Evolutionary conservation across 2,888 invertebrate genomes (phyloP).

Genomic region (Escarpia spicata): DNA sequence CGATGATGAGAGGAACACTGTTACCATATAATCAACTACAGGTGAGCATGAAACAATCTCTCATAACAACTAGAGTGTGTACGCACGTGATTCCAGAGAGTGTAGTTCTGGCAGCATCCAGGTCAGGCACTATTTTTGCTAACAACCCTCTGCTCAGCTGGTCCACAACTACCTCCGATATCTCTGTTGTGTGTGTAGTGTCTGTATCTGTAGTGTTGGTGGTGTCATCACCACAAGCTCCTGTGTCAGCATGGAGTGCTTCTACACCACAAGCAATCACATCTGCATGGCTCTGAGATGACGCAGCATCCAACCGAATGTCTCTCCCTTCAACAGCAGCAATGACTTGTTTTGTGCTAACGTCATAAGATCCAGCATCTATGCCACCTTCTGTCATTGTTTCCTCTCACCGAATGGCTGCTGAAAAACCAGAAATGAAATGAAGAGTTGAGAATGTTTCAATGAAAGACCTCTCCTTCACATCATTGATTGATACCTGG

Average conservation of each 20-base stretch:
- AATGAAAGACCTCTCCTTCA: not conserved
- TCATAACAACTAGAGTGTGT: not conserved
- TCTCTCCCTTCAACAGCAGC: not conserved
- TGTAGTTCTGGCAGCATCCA: not conserved
- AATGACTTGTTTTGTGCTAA: not conserved
- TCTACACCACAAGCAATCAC: not conserved
- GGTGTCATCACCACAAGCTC: not conserved
- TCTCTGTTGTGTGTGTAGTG: not conserved
- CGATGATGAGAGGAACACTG: too few relatives aligned
- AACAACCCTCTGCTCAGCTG: not conserved
- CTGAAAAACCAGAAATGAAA: slow-evolving; percentile 5
- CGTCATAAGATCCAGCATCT: not conserved
- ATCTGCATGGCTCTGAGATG: not conserved
- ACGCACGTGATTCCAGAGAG: not conserved
- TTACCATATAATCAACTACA: too few relatives aligned
- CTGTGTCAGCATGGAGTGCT: not conserved
- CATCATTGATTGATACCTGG: not conserved
- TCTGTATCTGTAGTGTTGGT: not conserved
- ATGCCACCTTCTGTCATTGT: not conserved
- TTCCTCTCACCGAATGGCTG: not conserved
- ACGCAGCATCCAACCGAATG: not conserved
- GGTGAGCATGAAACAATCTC: too few relatives aligned
- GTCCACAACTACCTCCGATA: not conserved
- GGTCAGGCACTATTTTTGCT: not conserved
- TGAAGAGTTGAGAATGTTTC: not conserved